Evolutionary conservation across 2,888 invertebrate species (phyloP), one percentile per base, ranked within the genome.

Genomic region (Torymus tubicola): DNA sequence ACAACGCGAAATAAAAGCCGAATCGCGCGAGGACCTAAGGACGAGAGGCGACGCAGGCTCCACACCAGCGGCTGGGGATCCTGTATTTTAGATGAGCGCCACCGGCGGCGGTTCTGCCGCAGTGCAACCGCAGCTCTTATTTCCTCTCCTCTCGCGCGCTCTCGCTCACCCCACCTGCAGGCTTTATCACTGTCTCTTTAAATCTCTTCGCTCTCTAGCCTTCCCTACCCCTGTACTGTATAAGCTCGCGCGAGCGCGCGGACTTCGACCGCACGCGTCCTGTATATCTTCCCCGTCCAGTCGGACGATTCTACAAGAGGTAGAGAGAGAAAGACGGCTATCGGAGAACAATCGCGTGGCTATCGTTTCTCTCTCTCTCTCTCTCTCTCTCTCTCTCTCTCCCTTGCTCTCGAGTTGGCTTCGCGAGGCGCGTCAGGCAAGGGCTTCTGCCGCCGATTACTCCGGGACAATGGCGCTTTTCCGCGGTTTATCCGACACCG

Each of bases 381-480:
- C 18, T 70, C 67, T 64, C 57, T 76, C 53, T 31, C 16, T 75
- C 5, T 71, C 68, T 61, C 50, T 70, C 67, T 60, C 61, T 24
- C 64, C 58, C 53, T 64, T 57, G 13, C 5, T 67, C 61, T 64
- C 42, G 24, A 14, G 67, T 61, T 21, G 21, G 16, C 53, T 53
- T 60, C 11, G 31, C 52, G 55, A 16, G 14, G 8, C 60, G 69
- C 42, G 52, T 21, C 13, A 42, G 57, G 42, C n/a, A 14, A 4
- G 72, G 61, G 75, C 60, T 77, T 74, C 81, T 63, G 52, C 69
- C 74, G 61, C 50, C 78, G 82, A 82, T 82, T 82, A 77, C 82
- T 77, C 72, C 63, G 65, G 80, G 72, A 82, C 82, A 82, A 82
- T 82, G 74, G 73, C 65, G 76, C 81, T 79, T 82, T 82, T 82